Percentiles rank a stretch among this genome's conserved stretches.
Conservation (phyloP, 1,140 invertebrate species). For the Ephestia elutella region DNA sequence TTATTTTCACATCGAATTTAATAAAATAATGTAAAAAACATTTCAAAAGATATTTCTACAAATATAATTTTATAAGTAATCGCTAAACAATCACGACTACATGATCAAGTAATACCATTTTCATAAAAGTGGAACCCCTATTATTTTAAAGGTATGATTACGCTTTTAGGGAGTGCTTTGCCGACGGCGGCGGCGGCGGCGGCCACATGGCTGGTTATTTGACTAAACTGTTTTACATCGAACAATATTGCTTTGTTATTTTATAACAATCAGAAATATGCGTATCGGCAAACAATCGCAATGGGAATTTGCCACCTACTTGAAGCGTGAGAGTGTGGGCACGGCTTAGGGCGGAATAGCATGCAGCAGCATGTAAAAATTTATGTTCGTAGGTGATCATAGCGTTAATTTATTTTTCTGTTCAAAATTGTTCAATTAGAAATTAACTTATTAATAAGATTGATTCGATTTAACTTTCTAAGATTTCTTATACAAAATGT, state of each 20-base stretch:
- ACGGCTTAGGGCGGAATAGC: neutral
- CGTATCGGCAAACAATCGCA: neutral
- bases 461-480: too few species aligned
- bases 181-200: constrained; percentile 13
- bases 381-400: too few species aligned
- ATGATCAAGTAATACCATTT: constrained; percentile 29
- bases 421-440: neutral
- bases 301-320: neutral
- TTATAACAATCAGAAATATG: constrained; percentile 10
- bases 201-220: constrained; percentile 6
- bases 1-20: too few species aligned
- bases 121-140: constrained; percentile 29
- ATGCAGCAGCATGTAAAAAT: neutral
- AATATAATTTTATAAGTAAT: neutral
- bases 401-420: neutral
- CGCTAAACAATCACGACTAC: neutral
- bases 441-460: too few species aligned
- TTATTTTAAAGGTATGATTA: constrained; percentile 37
- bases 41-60: neutral
- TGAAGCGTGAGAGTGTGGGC: neutral
- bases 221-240: constrained; percentile 16
- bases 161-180: constrained; percentile 29
- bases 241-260: constrained; percentile 20
- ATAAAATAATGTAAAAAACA: neutral
- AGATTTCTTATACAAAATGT: too few species aligned